These are phyloP conservation scores for Chloromyia formosa DNA, from an alignment of 2,888 invertebrate genomes.

Conservation along the genomic window DNA sequence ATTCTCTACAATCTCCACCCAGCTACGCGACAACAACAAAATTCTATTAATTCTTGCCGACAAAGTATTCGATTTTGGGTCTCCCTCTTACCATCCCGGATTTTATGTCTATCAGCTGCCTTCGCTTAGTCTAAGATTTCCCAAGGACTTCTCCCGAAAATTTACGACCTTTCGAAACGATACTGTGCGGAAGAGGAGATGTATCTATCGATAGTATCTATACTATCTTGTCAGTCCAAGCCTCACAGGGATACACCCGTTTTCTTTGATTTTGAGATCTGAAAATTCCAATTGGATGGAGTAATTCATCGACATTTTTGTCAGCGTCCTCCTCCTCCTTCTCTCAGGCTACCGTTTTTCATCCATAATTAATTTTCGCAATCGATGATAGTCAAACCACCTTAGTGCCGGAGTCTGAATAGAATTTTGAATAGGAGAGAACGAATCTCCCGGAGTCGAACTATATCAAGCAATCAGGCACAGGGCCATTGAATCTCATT, in stretches of 20 bases:
- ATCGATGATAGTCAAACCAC: slow-evolving; percentile 43
- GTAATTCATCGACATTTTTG: slow-evolving; percentile 43
- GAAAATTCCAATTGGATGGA: slow-evolving; percentile 30
- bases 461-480: too few relatives aligned
- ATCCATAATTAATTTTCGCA: slow-evolving; percentile 49
- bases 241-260: neutral
- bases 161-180: neutral
- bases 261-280: slow-evolving; percentile 22
- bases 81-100: neutral
- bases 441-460: too few relatives aligned
- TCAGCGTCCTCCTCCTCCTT: slow-evolving; percentile 9
- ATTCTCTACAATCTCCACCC: too few relatives aligned
- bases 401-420: neutral
- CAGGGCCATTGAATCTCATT: neutral
- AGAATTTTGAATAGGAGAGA: slow-evolving; percentile 5
- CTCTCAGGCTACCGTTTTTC: neutral
- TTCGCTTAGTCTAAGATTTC: neutral
- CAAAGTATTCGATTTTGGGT: neutral
- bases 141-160: neutral
- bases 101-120: neutral
- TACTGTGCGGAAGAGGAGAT: neutral
- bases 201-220: neutral
- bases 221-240: neutral
- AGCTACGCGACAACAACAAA: neutral
- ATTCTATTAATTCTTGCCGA: slow-evolving; percentile 10